These are phyloP conservation scores for Notoglanidium macrostoma DNA, from an alignment of 2,797 vertebrate genomes.

Conservation along the genomic window DNA sequence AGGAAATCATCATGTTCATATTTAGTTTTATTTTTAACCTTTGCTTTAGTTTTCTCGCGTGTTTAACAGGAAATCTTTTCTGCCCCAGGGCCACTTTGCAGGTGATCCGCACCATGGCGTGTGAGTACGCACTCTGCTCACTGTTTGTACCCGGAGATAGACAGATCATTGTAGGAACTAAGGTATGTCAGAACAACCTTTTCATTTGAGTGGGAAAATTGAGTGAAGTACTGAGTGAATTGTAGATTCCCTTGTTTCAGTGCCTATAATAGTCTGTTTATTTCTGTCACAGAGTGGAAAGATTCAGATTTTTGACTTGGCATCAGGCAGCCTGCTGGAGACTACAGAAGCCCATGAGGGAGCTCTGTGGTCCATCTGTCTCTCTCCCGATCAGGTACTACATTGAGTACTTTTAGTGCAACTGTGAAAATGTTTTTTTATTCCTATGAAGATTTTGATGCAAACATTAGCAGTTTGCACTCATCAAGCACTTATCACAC, in stretches of 20 bases:
- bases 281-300: slow-evolving; percentile 81
- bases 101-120: slow-evolving; percentile 93
- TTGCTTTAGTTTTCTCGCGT: background rate
- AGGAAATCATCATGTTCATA: background rate
- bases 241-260: background rate
- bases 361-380: slow-evolving; percentile 88
- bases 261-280: background rate
- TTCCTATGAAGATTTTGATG: background rate
- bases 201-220: background rate
- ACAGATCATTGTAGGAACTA: slow-evolving; percentile 91
- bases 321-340: slow-evolving; percentile 88
- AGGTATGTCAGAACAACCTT: slow-evolving; percentile 73
- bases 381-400: slow-evolving; percentile 91
- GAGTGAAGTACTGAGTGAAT: background rate
- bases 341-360: slow-evolving; percentile 80
- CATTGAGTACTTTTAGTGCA: background rate
- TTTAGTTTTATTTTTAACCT: background rate
- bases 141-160: slow-evolving; percentile 94
- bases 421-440: background rate
- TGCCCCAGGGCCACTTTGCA: slow-evolving; percentile 85
- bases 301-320: slow-evolving; percentile 92
- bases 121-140: slow-evolving; percentile 91
- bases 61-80: slow-evolving; percentile 39
- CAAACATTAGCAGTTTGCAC: no score
- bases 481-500: no score